phyloP scores from a whole-genome alignment of 2,797 vertebrate genomes.

The Momotus momota region DNA sequence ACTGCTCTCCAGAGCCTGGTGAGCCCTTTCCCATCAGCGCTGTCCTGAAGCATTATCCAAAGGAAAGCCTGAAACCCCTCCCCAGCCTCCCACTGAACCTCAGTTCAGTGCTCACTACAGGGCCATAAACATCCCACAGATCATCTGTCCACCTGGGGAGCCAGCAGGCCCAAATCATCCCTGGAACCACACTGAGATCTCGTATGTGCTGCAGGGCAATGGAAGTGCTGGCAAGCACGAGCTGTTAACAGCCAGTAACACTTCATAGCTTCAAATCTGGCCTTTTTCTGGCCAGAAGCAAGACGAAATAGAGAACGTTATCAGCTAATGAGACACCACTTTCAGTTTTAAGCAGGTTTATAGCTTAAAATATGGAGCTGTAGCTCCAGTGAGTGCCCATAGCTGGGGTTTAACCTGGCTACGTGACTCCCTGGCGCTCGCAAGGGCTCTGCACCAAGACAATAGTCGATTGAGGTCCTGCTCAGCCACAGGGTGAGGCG shows the following conservation, averaged over 20 bases:
- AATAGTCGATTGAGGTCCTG: conserved; percentile 54
- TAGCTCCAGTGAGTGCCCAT: not conserved
- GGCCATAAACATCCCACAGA: not conserved
- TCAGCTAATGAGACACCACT: not conserved
- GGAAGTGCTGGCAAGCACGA: rapidly evolving
- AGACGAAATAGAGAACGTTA: not conserved
- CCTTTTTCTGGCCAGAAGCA: not conserved
- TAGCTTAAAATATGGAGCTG: not conserved
- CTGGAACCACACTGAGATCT: not conserved
- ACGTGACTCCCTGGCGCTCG: not conserved
- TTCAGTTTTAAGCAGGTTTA: not conserved
- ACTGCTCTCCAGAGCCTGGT: rapidly evolving
- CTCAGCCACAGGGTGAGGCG: not conserved
- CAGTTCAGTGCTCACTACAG: not conserved
- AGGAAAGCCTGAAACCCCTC: not conserved
- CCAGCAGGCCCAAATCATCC: not conserved
- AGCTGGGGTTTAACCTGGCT: conserved; percentile 8
- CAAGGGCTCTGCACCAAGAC: conserved; percentile 25
- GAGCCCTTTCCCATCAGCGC: rapidly evolving
- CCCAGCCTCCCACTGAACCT: not conserved
- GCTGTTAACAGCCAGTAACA: rapidly evolving
- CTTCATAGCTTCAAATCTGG: not conserved
- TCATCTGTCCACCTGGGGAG: rapidly evolving
- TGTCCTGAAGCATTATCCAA: not conserved
- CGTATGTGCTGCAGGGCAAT: rapidly evolving